Base-by-base conservation (phyloP, 2,888 invertebrate species). In the Drosophila lutescens region DNA sequence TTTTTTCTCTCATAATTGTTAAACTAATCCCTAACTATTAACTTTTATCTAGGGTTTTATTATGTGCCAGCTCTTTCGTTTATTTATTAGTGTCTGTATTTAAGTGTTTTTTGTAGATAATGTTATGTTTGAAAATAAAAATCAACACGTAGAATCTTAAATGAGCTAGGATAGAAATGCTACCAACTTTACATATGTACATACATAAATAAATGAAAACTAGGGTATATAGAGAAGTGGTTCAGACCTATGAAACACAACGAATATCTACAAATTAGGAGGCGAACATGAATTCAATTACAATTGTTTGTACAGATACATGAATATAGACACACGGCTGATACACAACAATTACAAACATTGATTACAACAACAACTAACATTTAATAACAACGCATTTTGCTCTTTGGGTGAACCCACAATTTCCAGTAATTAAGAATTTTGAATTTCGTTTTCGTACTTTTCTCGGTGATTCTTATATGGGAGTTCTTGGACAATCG, bases 361-460 rank as follows among this genome's bases (percentile, higher is more conserved):
- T 76, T 79, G 70, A 82, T 79, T 77, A 88, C 89, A 88, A 88
- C 88, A 88, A 87, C 88, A 88, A 89, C 86, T 76, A 88, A 82
- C 79, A 87, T 74, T 74, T 61, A 78, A 61, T 74, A 75, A 72
- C 76, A 77, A 67, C 66, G 76, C 73, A 70, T 58, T 76, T 77
- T 46, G 51, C 62, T 65, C 43, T 53, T 70, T 50, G 36, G 41
- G 47, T 51, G 76, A 65, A 74, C 70, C 78, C 80, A 78, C 80
- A 59, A 78, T 79, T 66, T 71, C 56, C 75, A 79, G 75, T 73
- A 79, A 65, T 75, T 46, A 63, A 49, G 43, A 76, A 59, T 61
- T 58, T 66, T 43, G 17, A 36, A 51, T 50, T 60, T 56, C 1
- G 9, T 4, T 13, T 9, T 56, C 49, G 34, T 59, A 61, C 59